These are phyloP conservation scores for Gnathonemus longibarbis DNA, from an alignment of 2,113 vertebrate species.

Conservation along the genomic window DNA sequence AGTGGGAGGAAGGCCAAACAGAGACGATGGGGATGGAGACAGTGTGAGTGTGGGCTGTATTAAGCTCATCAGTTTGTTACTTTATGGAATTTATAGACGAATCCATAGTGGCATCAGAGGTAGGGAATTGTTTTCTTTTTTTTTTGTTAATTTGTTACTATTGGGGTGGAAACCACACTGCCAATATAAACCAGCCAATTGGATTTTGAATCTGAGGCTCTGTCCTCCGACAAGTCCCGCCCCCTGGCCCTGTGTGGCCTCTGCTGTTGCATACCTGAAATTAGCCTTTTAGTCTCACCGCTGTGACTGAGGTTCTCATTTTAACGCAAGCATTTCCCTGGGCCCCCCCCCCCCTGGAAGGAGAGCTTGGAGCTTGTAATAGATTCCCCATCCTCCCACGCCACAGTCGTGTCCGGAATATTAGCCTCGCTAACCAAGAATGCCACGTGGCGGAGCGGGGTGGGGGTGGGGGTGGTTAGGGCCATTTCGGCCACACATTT, in stretches of 20 bases:
- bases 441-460: not conserved
- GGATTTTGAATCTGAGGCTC: not conserved
- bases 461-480: not conserved
- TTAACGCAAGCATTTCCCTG: not conserved
- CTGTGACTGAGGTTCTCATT: not conserved
- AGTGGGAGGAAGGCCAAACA: not conserved
- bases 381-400: not conserved
- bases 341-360: not conserved
- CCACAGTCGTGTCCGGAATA: not conserved
- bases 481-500: not conserved
- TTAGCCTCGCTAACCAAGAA: not conserved
- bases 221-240: not conserved
- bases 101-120: not conserved
- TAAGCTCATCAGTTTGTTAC: not conserved
- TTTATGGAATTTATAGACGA: not conserved
- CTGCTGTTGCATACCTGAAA: not conserved
- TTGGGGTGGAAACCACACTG: not conserved
- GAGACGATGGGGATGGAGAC: not conserved
- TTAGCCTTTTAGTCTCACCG: too few relatives aligned
- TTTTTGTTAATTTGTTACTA: not conserved
- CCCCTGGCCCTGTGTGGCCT: not conserved
- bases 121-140: not conserved
- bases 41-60: not conserved
- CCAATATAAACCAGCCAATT: not conserved
- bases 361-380: not conserved